Percentiles rank a stretch among this genome's conserved stretches.
Evolutionary conservation across 2,797 vertebrate species (phyloP).

Genomic region (Astyanax mexicanus): DNA sequence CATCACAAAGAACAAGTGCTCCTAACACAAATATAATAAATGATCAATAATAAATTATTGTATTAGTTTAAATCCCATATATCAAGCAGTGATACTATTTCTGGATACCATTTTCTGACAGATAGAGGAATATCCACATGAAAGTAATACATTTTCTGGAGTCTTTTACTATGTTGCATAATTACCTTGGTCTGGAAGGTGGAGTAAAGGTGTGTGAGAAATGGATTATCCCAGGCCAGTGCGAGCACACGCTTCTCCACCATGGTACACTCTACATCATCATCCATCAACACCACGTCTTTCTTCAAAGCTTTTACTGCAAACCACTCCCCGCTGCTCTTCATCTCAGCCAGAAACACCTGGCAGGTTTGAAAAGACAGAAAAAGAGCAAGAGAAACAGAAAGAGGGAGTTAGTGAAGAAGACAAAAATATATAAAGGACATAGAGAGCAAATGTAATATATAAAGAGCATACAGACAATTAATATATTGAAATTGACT

Average conservation of each 20-base stretch:
- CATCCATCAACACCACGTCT: conserved; percentile 96
- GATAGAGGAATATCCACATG: neutral
- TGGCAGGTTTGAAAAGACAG: conserved; percentile 65
- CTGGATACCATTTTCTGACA: neutral
- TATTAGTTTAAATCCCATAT: neutral
- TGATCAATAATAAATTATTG: neutral
- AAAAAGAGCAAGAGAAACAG: neutral
- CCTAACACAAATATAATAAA: conserved; percentile 77
- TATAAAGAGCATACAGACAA: no score
- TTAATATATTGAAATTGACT: no score
- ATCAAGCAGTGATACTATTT: neutral
- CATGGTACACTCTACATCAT: conserved; percentile 98
- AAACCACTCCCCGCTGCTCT: conserved; percentile 90
- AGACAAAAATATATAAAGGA: neutral
- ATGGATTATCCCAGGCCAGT: conserved; percentile 95
- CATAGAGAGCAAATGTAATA: neutral
- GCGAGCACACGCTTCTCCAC: conserved; percentile 96
- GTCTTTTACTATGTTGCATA: neutral
- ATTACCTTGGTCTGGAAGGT: conserved; percentile 96
- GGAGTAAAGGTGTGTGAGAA: conserved; percentile 95
- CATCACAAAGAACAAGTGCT: conserved; percentile 99
- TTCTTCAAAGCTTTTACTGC: conserved; percentile 97
- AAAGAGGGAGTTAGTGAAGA: neutral
- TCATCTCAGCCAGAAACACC: conserved; percentile 95
- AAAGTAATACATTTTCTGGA: conserved; percentile 27